A percentile compares a stretch with the other conserved stretches of the same genome.
Conservation (phyloP, 2,113 vertebrate species). For the Anthoscopus minutus region DNA sequence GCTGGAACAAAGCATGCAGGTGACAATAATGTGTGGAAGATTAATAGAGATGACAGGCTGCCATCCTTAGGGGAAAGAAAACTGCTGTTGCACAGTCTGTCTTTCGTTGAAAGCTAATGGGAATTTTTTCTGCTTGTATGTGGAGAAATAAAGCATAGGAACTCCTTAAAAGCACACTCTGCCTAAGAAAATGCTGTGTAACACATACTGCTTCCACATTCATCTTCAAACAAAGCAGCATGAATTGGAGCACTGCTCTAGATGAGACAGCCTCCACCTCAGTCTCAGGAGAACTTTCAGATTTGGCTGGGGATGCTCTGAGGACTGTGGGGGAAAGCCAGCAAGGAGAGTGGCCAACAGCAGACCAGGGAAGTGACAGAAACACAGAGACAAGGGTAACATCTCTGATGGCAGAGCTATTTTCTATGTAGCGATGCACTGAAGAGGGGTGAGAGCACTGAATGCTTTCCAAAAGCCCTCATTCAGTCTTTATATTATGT, state of each 20-base stretch:
- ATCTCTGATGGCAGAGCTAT: background rate
- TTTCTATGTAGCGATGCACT: background rate
- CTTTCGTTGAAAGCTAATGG: slow-evolving; percentile 2
- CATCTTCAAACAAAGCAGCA: background rate
- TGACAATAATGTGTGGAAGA: background rate
- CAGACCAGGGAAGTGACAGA: background rate
- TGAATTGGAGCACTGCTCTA: background rate
- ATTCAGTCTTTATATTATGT: background rate
- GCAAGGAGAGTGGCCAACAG: background rate
- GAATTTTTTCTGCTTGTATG: background rate
- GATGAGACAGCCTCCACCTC: background rate
- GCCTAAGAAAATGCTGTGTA: background rate
- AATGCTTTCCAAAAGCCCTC: background rate
- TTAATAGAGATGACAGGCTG: slow-evolving; percentile 3
- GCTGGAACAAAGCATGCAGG: background rate
- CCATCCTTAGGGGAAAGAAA: background rate
- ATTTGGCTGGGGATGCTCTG: background rate
- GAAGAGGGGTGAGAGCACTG: background rate
- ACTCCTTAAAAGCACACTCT: background rate
- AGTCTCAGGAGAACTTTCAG: background rate
- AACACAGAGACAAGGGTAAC: background rate
- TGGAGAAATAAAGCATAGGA: background rate
- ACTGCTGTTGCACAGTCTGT: background rate
- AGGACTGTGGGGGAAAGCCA: background rate
- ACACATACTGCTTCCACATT: background rate